Conservation (phyloP, 2,113 vertebrate genomes). For the Piprites chloris region DNA sequence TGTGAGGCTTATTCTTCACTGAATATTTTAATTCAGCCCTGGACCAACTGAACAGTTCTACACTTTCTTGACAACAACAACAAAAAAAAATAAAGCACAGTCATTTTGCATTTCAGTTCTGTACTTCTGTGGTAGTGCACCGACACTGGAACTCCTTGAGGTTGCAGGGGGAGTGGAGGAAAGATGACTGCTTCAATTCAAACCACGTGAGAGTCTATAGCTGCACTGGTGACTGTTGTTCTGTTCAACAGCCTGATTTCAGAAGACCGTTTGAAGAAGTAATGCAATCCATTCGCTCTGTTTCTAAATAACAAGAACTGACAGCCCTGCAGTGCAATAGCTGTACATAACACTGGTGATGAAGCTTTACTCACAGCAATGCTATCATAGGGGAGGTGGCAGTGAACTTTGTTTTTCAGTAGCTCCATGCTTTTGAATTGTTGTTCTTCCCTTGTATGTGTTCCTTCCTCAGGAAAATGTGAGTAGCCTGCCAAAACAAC, state of each 20-base stretch:
- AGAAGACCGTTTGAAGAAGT: conserved; percentile 5
- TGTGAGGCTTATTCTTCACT: neutral
- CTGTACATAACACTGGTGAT: neutral
- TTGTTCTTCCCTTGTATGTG: neutral
- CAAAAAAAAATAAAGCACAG: accelerated
- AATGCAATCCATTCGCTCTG: conserved; percentile 10
- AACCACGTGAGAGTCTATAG: neutral
- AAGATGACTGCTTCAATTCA: neutral
- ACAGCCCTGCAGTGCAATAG: neutral
- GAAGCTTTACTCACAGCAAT: neutral
- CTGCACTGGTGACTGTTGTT: neutral
- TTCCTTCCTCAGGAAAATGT: neutral
- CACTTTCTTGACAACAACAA: neutral
- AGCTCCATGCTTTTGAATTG: neutral
- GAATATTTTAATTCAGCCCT: neutral
- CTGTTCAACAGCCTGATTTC: neutral
- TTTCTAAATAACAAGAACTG: neutral
- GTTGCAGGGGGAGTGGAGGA: neutral
- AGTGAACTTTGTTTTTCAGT: neutral
- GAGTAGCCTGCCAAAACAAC: neutral
- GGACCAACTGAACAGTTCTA: neutral
- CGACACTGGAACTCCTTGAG: neutral
- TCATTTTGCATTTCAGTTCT: neutral
- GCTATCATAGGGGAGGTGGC: neutral
- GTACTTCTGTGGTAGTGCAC: neutral